These are phyloP conservation scores for Palythoa grandiflora DNA, from an alignment of 92 coral and sea anemone genomes.

Conservation along the genomic window DNA sequence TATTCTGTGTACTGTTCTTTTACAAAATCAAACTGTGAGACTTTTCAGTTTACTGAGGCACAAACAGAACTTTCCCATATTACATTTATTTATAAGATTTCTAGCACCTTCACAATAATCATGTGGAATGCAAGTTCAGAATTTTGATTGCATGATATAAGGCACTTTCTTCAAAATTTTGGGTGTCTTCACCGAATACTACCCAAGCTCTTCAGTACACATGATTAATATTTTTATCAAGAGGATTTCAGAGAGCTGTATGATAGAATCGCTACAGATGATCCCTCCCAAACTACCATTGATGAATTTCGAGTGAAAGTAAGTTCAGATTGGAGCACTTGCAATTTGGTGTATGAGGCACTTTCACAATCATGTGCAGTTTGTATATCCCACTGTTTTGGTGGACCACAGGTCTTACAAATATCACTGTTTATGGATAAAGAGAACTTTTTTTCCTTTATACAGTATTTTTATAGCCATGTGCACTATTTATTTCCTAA, in stretches of 20 bases:
- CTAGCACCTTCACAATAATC: background rate
- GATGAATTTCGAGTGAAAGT: background rate
- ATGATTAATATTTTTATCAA: background rate
- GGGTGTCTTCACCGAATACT: background rate
- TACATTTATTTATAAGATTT: background rate
- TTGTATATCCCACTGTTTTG: too few relatives aligned
- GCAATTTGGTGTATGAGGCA: background rate
- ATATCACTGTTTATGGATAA: too few relatives aligned
- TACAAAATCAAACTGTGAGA: too few relatives aligned
- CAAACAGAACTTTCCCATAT: too few relatives aligned
- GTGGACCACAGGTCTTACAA: too few relatives aligned
- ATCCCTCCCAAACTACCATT: background rate
- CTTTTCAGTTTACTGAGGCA: too few relatives aligned
- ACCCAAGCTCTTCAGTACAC: background rate
- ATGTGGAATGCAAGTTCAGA: background rate
- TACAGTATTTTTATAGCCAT: too few relatives aligned
- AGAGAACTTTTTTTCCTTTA: too few relatives aligned
- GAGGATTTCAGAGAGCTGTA: background rate
- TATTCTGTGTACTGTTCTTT: too few relatives aligned
- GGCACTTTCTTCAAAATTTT: background rate
- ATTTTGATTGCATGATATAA: background rate
- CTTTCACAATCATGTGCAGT: too few relatives aligned
- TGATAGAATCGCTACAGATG: background rate
- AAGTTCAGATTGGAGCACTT: background rate
- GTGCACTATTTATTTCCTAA: too few relatives aligned